Base-by-base conservation (phyloP, 2,888 invertebrate genomes). In the Stenolophus ochropezus region DNA sequence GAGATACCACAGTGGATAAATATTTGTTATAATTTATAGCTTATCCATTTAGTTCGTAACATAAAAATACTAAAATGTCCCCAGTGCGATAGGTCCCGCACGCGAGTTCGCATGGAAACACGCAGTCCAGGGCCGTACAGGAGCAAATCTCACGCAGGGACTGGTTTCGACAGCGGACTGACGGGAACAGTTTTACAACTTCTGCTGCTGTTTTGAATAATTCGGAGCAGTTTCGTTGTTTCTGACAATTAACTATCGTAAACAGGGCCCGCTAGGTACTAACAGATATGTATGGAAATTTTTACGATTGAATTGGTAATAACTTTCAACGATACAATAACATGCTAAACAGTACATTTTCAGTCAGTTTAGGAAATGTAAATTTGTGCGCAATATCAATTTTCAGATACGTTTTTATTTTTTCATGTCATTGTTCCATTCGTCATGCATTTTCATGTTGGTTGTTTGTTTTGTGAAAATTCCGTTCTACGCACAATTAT, bases 11-110 rank as follows among this genome's bases (percentile, higher is more conserved):
- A 2, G 18, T 5, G 76, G 58, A 74, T 74, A 73, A 73, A 74
- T 81, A 81, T 75, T 81, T 81, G 56, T 65, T 81, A 81, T 81
- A 81, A 81, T 81, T 81, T 81, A 81, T 81, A 51, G 75, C 81
- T 25, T 81, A 75, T 81, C 81, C 81, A 81, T 81, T 81, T 75
- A 61, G 49, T 56, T 61, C 25, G 16, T 16, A 75, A 81, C 74
- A 81, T 81, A 81, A 81, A 81, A 81, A 81, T 81, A 81, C 75
- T 75, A 81, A 78, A 81, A 81, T 81, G 81, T 81, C 81, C 58
- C 81, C 51, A 20, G 51, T 56, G 58, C 33, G 65, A 74, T 74
- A 27, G 75, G 27, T 20, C 61, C n/a, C 4, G n/a, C 81, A 81
- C 81, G 81, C 81, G 18, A 81, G 42, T 16, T 81, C 20, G 81